A percentile compares a stretch with the other conserved stretches of the same genome.
Evolutionary conservation across 2,797 vertebrate species (phyloP).

Genomic region (Luscinia megarhynchos): DNA sequence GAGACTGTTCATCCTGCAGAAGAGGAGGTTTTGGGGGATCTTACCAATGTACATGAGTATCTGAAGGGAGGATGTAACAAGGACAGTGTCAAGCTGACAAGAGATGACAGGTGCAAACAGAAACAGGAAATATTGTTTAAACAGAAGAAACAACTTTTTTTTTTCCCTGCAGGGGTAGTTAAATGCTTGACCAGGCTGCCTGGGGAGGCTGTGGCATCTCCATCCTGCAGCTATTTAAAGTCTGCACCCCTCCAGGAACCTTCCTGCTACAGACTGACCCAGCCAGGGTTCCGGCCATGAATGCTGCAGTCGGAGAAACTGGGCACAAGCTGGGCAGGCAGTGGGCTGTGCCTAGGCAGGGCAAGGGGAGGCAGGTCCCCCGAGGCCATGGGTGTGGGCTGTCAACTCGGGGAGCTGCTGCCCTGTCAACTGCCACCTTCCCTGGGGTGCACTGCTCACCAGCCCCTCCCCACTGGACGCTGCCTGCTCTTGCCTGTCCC

Average conservation of each 20-base stretch:
- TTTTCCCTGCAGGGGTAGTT: neutral
- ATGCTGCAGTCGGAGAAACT: neutral
- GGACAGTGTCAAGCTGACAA: neutral
- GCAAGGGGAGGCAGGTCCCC: neutral
- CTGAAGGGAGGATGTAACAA: neutral
- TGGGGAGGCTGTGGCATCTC: neutral
- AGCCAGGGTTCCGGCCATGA: neutral
- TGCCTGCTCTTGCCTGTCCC: neutral
- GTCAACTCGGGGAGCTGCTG: neutral
- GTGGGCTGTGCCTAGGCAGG: neutral
- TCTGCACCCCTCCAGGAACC: neutral
- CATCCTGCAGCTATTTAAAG: neutral
- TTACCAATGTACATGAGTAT: neutral
- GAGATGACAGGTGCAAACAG: rapidly evolving
- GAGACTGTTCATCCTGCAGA: neutral
- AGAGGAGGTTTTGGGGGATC: neutral
- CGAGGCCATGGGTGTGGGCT: neutral
- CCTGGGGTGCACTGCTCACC: neutral
- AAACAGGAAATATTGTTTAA: neutral
- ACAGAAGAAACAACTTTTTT: neutral
- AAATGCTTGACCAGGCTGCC: neutral
- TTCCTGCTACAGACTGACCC: neutral
- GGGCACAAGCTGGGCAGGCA: neutral
- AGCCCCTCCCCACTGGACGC: neutral
- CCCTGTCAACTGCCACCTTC: neutral